Base-by-base conservation (phyloP, 2,888 invertebrate species). In the Nasonia oneida region DNA sequence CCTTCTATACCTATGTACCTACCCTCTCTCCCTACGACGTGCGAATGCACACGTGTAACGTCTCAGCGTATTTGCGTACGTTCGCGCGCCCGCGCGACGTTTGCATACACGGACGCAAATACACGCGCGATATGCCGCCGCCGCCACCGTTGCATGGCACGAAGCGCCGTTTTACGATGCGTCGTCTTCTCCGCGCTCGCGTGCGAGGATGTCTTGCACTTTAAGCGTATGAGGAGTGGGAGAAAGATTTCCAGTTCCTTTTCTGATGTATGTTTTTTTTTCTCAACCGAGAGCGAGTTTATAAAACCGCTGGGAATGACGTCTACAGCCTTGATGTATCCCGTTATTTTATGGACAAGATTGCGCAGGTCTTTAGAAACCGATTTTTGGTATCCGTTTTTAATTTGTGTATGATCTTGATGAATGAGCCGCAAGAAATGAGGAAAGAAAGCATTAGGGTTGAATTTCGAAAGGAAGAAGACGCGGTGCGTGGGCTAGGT, bases 401-500 rank as follows among this genome's bases (percentile, higher is more conserved):
- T 29, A 29, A 29, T 29, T 29, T 29, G 29, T 29, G 29, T 39
- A 39, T 39, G 42, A 42, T 10, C 10, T 10, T 42, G 8, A 39
- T 39, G 4, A 6, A 39, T 42, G 10, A 42, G 1, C 8, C 1
- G 1, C 10, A 8, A 42, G 3, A 3, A 33, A 33, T 10, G 29
- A 37, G 12, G 14, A 29, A 84, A 73, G 47, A 42, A 73, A 18
- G 39, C 39, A 78, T 37, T 47, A 18, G 18, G 6, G 71, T 42
- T 42, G 53, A 39, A 75, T 84, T 84, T 84, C 67, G 53, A 80
- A 84, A 42, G 4, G 23, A 73, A 14, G 73, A 33, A 33, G 50
- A 47, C 14, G 64, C 29, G 33, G 5, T 33, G 53, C 3, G 39
- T 10, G 1, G 53, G 37, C 33, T 37, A 73, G 75, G 79, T 39